Base-by-base conservation (phyloP, 2,113 vertebrate genomes). In the Entomyzon cyanotis region DNA sequence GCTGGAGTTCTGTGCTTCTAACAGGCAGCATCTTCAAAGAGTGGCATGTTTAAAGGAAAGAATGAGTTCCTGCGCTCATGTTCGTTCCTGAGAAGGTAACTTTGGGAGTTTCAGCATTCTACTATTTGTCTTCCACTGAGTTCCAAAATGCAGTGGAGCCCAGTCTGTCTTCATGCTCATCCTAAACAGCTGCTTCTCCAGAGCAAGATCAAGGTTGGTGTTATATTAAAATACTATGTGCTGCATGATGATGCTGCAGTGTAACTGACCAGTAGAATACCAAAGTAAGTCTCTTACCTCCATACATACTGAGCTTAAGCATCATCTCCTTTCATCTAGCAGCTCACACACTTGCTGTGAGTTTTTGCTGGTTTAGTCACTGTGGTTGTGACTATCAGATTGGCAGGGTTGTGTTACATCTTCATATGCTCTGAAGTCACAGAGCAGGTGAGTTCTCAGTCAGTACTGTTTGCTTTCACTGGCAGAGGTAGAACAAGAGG, bases 281-380 rank as follows among this genome's bases (percentile, higher is more conserved):
- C 41, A 77, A 9, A 81, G 19, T 5, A 5, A 58, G 15, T 41
- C 49, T 68, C 39, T 76, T 21, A 10, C 24, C 58, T 63, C 33
- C 42, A 5, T 33, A 22, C 5, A 7, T 28, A 1, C 55, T 77
- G 68, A 87, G 31, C 35, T 85, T 10, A 8, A 30, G 58, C 58
- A 28, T 39, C 49, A 2, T 10, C 37, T 78, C 2, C 0, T 33
- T 60, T 58, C 2, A 0, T 4, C 49, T 60, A 35, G 39, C 52
- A 58, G 39, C 76, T 62, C 67, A n/a, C 62, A 19, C 4, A 2
- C 15, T 30, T 41, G 24, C 7, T 41, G 15, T 28, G 70, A n/a
- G 42, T 15, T 91, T 46, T 41, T 53, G 39, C 42, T 42, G 3
- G 12, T 75, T 22, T 53, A 37, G 47, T 46, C 35, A 24, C 50